phyloP scores from a whole-genome alignment of 2,113 vertebrate genomes.

The Chamaetylas fuelleborni region DNA sequence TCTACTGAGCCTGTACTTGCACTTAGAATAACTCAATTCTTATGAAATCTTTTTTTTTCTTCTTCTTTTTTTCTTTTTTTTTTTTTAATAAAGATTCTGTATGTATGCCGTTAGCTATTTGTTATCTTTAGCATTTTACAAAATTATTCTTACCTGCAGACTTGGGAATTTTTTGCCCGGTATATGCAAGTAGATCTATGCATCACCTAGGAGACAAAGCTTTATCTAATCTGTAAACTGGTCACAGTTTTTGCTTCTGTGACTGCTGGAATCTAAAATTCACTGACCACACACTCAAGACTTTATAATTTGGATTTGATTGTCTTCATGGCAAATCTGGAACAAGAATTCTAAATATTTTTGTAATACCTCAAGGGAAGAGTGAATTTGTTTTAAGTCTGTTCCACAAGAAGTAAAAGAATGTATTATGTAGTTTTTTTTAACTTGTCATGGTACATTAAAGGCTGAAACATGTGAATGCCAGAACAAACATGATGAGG shows the following conservation, averaged over 20 bases:
- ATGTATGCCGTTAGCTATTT: not conserved
- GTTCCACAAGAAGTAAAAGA: not conserved
- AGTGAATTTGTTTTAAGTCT: not conserved
- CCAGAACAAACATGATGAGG: not conserved
- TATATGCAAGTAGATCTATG: not conserved
- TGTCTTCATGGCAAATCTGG: not conserved
- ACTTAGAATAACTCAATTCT: not conserved
- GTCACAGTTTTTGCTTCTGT: not conserved
- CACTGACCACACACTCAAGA: not conserved
- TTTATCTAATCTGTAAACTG: not conserved
- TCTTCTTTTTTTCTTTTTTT: no score
- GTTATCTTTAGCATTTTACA: not conserved
- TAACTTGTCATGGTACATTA: not conserved
- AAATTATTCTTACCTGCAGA: not conserved
- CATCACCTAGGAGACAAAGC: not conserved
- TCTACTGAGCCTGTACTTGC: not conserved
- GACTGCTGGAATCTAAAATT: not conserved
- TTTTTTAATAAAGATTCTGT: not conserved
- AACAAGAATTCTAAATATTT: not conserved
- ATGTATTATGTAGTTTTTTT: not conserved
- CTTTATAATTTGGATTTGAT: not conserved
- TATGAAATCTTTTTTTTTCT: fast-evolving
- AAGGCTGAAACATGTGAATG: not conserved
- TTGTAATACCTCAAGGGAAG: not conserved
- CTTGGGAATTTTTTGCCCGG: not conserved